These are phyloP conservation scores for Ciconia nigra DNA, from an alignment of 2,797 vertebrate genomes.

Conservation along the genomic window DNA sequence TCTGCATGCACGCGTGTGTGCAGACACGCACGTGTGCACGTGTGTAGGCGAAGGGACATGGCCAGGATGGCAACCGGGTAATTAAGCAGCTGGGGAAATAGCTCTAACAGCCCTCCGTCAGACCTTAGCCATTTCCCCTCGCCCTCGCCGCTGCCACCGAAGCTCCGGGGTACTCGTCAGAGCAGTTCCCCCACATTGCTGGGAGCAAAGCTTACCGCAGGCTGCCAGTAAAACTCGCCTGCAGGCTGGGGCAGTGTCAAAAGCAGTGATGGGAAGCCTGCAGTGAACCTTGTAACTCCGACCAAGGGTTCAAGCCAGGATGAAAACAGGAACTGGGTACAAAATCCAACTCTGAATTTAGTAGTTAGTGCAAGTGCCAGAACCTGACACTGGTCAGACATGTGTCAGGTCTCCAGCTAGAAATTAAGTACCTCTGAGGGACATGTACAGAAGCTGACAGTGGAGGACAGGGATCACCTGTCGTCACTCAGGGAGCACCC, in stretches of 20 bases:
- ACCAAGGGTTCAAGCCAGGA: background rate
- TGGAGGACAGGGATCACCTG: background rate
- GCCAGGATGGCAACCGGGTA: background rate
- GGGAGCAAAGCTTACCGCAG: background rate
- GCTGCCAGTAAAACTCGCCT: background rate
- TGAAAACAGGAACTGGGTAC: background rate
- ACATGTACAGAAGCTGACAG: background rate
- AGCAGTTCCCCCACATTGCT: background rate
- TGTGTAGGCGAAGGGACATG: background rate
- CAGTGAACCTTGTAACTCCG: background rate
- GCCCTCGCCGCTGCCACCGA: background rate
- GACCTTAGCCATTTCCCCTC: background rate
- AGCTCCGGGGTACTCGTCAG: fast-evolving
- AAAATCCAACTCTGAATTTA: background rate
- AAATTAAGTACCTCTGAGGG: background rate
- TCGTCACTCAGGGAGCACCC: background rate
- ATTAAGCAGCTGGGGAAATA: background rate
- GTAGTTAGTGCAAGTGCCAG: background rate
- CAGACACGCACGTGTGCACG: fast-evolving
- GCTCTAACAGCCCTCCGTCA: background rate
- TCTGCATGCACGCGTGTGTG: background rate
- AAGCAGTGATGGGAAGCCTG: background rate
- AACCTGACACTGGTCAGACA: background rate
- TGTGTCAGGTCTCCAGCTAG: background rate
- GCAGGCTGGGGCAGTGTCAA: background rate